Percentiles rank a stretch among this genome's conserved stretches.
Conservation (phyloP, 2,797 vertebrate genomes). For the Chelmon rostratus region DNA sequence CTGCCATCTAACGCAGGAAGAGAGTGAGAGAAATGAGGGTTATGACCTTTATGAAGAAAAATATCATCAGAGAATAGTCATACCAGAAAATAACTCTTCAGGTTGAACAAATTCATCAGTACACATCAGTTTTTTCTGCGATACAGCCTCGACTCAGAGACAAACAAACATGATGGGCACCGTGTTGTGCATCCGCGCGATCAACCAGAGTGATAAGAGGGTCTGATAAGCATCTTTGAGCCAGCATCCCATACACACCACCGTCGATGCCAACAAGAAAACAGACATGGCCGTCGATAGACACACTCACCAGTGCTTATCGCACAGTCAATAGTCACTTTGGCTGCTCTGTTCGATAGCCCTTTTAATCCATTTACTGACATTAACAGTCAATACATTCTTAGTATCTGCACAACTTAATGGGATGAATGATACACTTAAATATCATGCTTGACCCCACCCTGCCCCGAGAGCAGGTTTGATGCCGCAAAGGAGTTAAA, state of each 20-base stretch:
- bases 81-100: neutral
- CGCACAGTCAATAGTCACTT: constrained; percentile 73
- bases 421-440: constrained; percentile 25
- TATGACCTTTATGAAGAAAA: neutral
- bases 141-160: neutral
- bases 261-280: constrained; percentile 77
- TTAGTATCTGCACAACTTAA: constrained; percentile 12
- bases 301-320: constrained; percentile 75
- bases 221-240: constrained; percentile 66
- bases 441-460: constrained; percentile 35
- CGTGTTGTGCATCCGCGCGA: constrained; percentile 48
- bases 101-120: constrained; percentile 10
- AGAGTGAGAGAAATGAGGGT: neutral
- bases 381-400: constrained; percentile 49
- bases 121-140: neutral
- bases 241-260: constrained; percentile 45
- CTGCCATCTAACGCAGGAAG: constrained; percentile 76
- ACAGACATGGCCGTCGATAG: constrained; percentile 70
- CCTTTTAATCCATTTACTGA: constrained; percentile 71
- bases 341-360: constrained; percentile 46
- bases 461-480: neutral
- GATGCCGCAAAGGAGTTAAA: neutral
- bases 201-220: constrained; percentile 71
- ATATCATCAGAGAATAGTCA: neutral
- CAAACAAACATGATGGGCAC: constrained; percentile 5